A percentile compares a stretch with the other conserved stretches of the same genome.
phyloP scores from a whole-genome alignment of 2,797 vertebrate species.

The Eulemur coronatus region DNA sequence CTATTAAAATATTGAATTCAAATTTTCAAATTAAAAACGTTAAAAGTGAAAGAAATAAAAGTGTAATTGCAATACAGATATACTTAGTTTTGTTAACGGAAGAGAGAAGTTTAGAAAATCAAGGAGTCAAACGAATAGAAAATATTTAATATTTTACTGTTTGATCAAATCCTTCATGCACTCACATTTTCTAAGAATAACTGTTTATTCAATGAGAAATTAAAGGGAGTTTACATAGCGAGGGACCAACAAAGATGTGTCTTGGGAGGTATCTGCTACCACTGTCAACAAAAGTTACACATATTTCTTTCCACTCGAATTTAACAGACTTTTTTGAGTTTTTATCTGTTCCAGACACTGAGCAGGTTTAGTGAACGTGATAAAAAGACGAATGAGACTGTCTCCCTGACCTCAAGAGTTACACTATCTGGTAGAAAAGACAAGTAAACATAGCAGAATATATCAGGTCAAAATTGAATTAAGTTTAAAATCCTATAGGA shows the following conservation, averaged over 20 bases:
- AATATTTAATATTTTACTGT: neutral
- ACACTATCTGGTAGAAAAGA: neutral
- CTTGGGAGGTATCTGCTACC: neutral
- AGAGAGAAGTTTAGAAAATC: neutral
- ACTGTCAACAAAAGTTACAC: neutral
- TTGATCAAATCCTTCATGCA: neutral
- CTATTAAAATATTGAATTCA: conserved; percentile 31
- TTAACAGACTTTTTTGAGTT: neutral
- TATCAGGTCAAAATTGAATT: neutral
- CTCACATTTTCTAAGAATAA: neutral
- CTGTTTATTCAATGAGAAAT: neutral
- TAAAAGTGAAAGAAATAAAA: neutral
- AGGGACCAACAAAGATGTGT: neutral
- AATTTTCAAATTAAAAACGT: neutral
- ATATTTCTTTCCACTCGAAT: conserved; percentile 22
- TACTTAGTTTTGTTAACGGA: neutral
- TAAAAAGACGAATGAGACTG: neutral
- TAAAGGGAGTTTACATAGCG: neutral
- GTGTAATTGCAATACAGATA: neutral
- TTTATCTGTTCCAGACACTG: neutral
- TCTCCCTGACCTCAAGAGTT: neutral
- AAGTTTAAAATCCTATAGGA: neutral
- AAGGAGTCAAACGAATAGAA: neutral
- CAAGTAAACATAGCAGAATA: neutral
- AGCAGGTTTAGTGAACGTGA: neutral